Conservation (phyloP, 2,888 invertebrate genomes). For the Erebia palarica region DNA sequence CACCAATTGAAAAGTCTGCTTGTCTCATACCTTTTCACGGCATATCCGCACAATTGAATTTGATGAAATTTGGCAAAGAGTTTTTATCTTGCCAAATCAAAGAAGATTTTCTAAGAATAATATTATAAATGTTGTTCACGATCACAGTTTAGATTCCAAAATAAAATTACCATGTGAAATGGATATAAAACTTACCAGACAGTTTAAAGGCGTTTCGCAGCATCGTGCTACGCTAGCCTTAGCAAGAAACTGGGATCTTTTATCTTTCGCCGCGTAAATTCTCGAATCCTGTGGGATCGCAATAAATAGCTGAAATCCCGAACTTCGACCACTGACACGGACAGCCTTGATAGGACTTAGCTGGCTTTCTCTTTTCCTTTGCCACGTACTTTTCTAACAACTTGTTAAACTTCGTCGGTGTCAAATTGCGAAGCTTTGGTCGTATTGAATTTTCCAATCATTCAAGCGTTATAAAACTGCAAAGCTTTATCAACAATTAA, state of each 20-base stretch:
- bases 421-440: conserved; percentile 1
- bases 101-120: too few species aligned
- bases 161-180: not conserved
- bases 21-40: too few species aligned
- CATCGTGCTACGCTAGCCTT: conserved; percentile 22
- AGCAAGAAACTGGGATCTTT: conserved; percentile 48
- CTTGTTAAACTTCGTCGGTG: conserved; percentile 39
- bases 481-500: not conserved
- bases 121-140: too few species aligned
- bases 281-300: conserved; percentile 69
- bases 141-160: too few species aligned
- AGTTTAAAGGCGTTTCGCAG: conserved; percentile 10
- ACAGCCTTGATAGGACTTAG: conserved; percentile 69
- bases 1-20: too few species aligned
- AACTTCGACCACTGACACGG: conserved; percentile 71
- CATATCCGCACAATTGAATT: too few species aligned
- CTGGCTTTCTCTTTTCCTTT: conserved; percentile 47
- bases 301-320: conserved; percentile 80
- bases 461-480: not conserved
- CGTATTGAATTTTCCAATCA: not conserved
- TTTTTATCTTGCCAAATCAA: too few species aligned
- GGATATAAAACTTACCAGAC: not conserved
- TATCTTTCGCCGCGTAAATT: conserved; percentile 75
- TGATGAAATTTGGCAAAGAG: too few species aligned
- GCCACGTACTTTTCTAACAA: conserved; percentile 47